Conservation (phyloP, 2,888 invertebrate genomes). For the Lepidochrysops patricia region DNA sequence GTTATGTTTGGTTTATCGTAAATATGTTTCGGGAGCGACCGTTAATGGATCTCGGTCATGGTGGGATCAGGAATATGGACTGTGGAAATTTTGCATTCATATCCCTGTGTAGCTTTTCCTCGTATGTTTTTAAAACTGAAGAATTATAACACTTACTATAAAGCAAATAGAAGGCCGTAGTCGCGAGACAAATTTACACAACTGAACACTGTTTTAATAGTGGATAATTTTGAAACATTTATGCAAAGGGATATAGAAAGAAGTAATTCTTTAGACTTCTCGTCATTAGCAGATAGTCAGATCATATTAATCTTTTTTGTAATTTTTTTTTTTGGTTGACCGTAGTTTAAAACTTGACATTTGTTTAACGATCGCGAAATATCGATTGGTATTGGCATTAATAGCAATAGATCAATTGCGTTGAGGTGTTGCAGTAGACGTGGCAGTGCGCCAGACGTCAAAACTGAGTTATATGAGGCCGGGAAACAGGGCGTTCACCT, state of each 20-base stretch:
- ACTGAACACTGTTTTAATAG: no score
- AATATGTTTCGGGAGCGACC: constrained; percentile 14
- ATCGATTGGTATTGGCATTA: neutral
- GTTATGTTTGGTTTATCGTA: constrained; percentile 34
- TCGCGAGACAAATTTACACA: no score
- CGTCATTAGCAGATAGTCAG: no score
- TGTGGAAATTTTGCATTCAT: neutral
- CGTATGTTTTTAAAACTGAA: neutral
- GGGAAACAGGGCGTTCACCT: constrained; percentile 24
- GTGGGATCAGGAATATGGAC: constrained; percentile 6
- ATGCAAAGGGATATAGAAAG: no score
- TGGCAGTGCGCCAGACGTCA: constrained; percentile 25
- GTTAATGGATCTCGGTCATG: constrained; percentile 22
- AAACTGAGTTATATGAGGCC: constrained; percentile 26
- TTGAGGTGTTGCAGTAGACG: constrained; percentile 4
- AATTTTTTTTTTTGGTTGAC: no score
- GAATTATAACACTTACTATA: neutral
- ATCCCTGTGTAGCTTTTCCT: neutral
- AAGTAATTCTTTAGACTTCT: no score
- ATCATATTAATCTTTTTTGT: no score
- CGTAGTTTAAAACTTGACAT: neutral
- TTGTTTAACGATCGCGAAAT: neutral
- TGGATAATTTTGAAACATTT: no score
- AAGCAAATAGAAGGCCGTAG: neutral
- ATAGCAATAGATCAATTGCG: neutral